These are phyloP conservation scores for Pyrrhosoma nymphula DNA, from an alignment of 2,888 invertebrate species.

Conservation along the genomic window DNA sequence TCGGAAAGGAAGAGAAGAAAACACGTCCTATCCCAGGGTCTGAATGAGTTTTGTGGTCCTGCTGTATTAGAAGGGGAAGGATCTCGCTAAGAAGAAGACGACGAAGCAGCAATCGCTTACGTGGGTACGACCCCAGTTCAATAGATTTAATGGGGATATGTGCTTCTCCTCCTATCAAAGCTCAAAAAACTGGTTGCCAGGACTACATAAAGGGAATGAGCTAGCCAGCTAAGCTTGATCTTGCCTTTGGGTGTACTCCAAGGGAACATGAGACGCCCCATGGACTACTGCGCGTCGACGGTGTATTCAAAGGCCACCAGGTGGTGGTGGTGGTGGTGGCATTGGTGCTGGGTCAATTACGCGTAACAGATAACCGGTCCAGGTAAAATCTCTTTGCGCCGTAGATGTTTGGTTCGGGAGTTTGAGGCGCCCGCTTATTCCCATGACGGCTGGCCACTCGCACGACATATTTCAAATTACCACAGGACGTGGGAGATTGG, in stretches of 20 bases:
- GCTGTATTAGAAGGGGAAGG: not conserved
- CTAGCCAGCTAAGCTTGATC: not conserved
- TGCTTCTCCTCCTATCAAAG: not conserved
- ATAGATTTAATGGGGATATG: constrained; percentile 44
- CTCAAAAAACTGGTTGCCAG: constrained; percentile 29
- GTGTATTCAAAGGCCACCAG: constrained; percentile 46
- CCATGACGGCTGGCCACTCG: constrained; percentile 37
- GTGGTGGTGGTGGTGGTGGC: constrained; percentile 4
- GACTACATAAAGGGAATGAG: constrained; percentile 30
- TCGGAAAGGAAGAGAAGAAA: not conserved
- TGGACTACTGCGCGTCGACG: not conserved
- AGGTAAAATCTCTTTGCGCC: not conserved
- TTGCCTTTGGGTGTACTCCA: not conserved
- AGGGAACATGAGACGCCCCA: not conserved
- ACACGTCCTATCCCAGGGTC: not conserved
- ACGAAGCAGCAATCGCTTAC: not conserved
- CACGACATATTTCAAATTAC: constrained; percentile 38
- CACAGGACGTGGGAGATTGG: not conserved
- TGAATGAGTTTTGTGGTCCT: not conserved
- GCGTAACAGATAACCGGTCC: constrained; percentile 58
- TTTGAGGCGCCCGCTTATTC: constrained; percentile 38
- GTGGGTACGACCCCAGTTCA: not conserved
- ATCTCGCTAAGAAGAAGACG: not conserved
- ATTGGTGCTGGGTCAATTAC: constrained; percentile 26
- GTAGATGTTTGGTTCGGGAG: not conserved